phyloP scores from a whole-genome alignment of 2,888 invertebrate species.

The Sisyra nigra region DNA sequence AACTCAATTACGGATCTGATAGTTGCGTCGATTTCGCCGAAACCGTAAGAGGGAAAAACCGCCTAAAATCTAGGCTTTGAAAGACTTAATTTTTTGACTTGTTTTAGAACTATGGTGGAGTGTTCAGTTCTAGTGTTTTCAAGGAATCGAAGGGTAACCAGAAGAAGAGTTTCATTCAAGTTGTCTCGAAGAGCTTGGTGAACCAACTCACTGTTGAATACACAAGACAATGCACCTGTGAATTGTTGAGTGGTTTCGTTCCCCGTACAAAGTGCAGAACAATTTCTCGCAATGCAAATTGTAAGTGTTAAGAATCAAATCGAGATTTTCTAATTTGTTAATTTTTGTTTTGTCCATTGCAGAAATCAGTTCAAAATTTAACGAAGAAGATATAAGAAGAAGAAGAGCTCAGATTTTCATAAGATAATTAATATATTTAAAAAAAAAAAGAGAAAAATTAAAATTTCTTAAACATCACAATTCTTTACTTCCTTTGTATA shows the following conservation, averaged over 20 bases:
- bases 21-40: conserved; percentile 51
- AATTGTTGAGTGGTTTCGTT: not conserved
- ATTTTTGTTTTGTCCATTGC: too few species aligned
- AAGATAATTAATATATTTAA: too few species aligned
- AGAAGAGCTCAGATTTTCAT: too few species aligned
- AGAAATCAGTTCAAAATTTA: too few species aligned
- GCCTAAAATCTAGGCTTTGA: not conserved
- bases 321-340: too few species aligned
- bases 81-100: conserved; percentile 5
- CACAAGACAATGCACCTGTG: conserved; percentile 27
- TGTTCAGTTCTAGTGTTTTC: conserved; percentile 47
- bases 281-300: not conserved
- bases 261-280: conserved; percentile 3
- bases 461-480: too few species aligned
- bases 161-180: conserved; percentile 41
- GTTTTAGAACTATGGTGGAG: conserved; percentile 42
- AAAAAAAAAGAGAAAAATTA: too few species aligned
- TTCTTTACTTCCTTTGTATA: too few species aligned
- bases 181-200: conserved; percentile 31
- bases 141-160: conserved; percentile 33
- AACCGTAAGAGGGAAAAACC: conserved; percentile 29
- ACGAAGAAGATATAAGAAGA: too few species aligned
- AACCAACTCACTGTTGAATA: conserved; percentile 25
- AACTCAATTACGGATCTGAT: conserved; percentile 36
- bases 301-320: too few species aligned